Conservation (phyloP, 92 coral and sea anemone species). For the Chrysogorgia sp. region DNA sequence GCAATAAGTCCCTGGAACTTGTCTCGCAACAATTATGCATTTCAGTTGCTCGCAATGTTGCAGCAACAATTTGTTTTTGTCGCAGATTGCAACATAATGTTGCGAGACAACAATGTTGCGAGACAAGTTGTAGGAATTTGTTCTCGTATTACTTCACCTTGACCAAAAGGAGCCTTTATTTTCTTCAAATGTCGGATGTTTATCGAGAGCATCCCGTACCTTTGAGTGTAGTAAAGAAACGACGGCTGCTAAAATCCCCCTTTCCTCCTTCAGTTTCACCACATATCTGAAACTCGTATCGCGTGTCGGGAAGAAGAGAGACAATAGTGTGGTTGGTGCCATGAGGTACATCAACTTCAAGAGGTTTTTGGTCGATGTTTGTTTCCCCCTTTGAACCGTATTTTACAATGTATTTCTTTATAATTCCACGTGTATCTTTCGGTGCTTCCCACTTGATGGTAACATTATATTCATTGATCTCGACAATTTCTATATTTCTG, state of each 20-base stretch:
- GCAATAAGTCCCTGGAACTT: too few species aligned
- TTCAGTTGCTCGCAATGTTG: too few species aligned
- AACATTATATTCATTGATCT: conserved; percentile 23
- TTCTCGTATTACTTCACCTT: too few species aligned
- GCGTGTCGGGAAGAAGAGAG: conserved; percentile 17
- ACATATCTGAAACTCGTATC: conserved; percentile 5
- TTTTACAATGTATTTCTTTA: conserved; percentile 18
- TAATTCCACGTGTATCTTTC: conserved; percentile 13
- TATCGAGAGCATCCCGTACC: neutral
- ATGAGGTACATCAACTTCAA: neutral
- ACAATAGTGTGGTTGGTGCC: neutral
- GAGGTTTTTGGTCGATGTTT: neutral
- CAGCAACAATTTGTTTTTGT: too few species aligned
- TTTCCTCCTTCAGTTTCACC: conserved; percentile 1
- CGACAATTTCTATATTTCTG: neutral
- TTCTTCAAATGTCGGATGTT: neutral
- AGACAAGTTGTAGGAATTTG: too few species aligned
- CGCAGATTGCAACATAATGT: too few species aligned
- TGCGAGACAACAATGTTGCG: too few species aligned
- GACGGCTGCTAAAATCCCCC: conserved; percentile 7
- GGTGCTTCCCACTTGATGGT: conserved; percentile 27
- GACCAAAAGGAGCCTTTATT: too few species aligned
- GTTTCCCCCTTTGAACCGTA: neutral
- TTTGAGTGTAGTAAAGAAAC: conserved; percentile 10
- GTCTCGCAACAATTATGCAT: too few species aligned